Conservation (phyloP, 2,113 vertebrate genomes). For the Kryptolebias marmoratus region DNA sequence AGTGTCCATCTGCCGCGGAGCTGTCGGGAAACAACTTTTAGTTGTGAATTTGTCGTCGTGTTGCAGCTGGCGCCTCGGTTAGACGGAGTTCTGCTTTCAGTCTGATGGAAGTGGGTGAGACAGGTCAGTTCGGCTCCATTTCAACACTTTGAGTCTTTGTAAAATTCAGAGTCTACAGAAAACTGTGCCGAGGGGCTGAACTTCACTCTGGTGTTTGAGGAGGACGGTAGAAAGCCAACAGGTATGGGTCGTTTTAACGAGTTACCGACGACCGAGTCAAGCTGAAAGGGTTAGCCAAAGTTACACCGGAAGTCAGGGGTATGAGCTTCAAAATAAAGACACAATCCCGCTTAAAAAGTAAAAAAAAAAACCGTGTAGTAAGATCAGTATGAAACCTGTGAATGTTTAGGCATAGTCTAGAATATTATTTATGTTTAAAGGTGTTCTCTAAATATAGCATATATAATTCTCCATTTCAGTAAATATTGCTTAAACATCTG, state of each 20-base stretch:
- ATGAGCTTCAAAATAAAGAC: constrained; percentile 7
- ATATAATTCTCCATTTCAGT: no score
- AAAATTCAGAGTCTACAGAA: constrained; percentile 86
- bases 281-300: constrained; percentile 4
- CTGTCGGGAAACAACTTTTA: not conserved
- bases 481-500: no score
- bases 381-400: not conserved
- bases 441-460: no score
- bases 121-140: constrained; percentile 14
- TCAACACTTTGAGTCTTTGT: constrained; percentile 25
- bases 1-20: not conserved
- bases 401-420: no score
- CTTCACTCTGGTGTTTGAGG: constrained; percentile 92
- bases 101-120: constrained; percentile 56
- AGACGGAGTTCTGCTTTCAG: constrained; percentile 45
- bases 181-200: constrained; percentile 91
- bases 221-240: constrained; percentile 83
- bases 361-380: not conserved
- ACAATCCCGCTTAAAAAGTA: no score
- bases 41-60: not conserved
- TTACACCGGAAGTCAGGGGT: not conserved
- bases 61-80: not conserved
- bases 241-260: constrained; percentile 69
- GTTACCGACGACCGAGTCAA: not conserved
- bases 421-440: no score